Evolutionary conservation across 2,888 invertebrate genomes (phyloP), one percentile per base, ranked within the genome.

Genomic region (Drosophila putrida): DNA sequence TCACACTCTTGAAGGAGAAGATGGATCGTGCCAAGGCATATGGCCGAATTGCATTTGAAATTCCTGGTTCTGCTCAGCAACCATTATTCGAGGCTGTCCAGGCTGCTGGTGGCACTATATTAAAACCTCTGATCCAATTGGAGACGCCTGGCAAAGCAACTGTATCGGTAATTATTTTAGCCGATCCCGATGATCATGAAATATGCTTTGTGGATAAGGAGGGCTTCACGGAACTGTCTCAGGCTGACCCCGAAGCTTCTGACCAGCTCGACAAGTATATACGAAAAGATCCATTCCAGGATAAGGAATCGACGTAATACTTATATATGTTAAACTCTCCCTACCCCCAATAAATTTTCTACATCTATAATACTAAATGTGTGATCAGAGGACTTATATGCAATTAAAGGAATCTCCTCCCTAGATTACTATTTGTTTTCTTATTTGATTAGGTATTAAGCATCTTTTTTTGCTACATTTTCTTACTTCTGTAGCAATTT

Each of bases 191-290:
- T 93, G 97, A 95, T 0, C 99, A 99, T 92, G 99, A 99, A 94
- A 99, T 99, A 75, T 99, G 99, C 93, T 99, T 99, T 93, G 99
- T 99, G 5, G 99, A 98, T 73, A 98, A 98, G 86, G 98, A 98
- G 93, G 98, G 96, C 38, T 99, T 98, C 93, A 93, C 96, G 6
- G 94, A 98, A 87, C 93, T 99, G 39, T 98, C 98, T 0, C 94
- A 96, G 82, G 95, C 97, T 4, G 99, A 99, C 91, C 95, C 96
- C 0, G 94, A 96, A 58, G 97, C 96, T 50, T 96, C 98, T 78
- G 93, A 94, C n/a, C 94, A 96, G 43, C 93, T 99, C 28, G 94
- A 96, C 81, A 95, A 95, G 91, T 96, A 94, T 82, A 97, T 98
- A 50, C 33, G n/a, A 20, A 92, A 92, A 62, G 93, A 93, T 90